Base-by-base conservation (phyloP, 2,888 invertebrate genomes). In the Cantharis rufa region DNA sequence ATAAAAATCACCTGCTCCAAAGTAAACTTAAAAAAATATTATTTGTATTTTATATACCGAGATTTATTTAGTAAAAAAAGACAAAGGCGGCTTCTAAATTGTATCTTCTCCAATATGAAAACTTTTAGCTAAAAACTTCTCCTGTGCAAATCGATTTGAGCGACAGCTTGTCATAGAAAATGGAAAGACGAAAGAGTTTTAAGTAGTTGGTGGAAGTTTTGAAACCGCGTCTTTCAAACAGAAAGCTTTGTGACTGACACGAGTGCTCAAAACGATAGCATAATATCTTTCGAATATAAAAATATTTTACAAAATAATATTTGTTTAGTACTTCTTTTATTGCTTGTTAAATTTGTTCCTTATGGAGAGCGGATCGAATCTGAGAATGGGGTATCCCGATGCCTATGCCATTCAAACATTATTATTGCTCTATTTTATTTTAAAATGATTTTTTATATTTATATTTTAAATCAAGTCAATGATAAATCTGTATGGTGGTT, bases 101-200 rank as follows among this genome's bases (percentile, higher is more conserved):
- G 74, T 77, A 83, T 84, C 82, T 82, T 82, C 81, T 82, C 82
- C 82, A 84, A 84, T 85, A 84, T 85, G 83, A 82, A 48, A 83
- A 84, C 84, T 85, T 84, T 81, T 84, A 85, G 84, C 85, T 84
- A 75, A 79, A 77, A 66, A 80, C 76, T 76, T 75, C 48, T 48
- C 48, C 74, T 76, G 75, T 81, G 82, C 82, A 82, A 83, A 85
- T 83, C 84, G 85, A 85, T 85, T 87, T 87, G 86, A 87, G 88
- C 87, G 88, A 88, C 88, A 87, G 87, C 81, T 87, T 88, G 88
- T 88, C 88, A 88, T 85, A 83, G 84, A 84, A 86, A 87, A 86
- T 87, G 86, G 87, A 86, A 87, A 87, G 87, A 86, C 86, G 87
- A 87, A 87, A 88, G 87, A 87, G 87, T 88, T 88, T 88, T 88